phyloP scores from a whole-genome alignment of 1,140 invertebrate species.

The Paracyclopina nana region DNA sequence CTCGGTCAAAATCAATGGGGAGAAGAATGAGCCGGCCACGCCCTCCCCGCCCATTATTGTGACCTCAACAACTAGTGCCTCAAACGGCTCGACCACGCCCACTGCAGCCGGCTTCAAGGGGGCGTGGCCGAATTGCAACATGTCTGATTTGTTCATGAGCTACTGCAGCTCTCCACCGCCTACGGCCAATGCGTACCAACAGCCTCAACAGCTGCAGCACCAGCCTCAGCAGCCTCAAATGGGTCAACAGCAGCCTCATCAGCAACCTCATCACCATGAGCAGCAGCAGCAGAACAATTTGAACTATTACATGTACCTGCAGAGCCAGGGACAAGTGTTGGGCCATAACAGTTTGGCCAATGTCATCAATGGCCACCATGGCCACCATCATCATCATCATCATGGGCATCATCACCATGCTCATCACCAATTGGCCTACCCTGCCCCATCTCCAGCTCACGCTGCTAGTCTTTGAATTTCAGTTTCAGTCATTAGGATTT shows the following conservation, averaged over 20 bases:
- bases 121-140: neutral
- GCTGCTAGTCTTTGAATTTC: too few relatives aligned
- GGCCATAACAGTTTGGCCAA: too few relatives aligned
- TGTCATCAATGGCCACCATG: too few relatives aligned
- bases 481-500: too few relatives aligned
- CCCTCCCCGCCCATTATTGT: neutral
- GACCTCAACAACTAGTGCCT: neutral
- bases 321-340: too few relatives aligned
- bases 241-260: neutral
- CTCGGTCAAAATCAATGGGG: neutral
- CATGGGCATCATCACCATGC: too few relatives aligned
- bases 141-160: neutral
- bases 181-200: neutral
- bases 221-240: neutral
- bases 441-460: too few relatives aligned
- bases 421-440: too few relatives aligned
- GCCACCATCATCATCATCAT: too few relatives aligned
- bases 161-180: neutral
- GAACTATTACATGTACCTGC: constrained; percentile 16
- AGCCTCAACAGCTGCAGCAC: neutral
- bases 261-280: neutral
- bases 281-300: neutral
- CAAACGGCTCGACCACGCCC: neutral
- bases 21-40: neutral
- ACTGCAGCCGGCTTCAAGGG: neutral